phyloP scores from a whole-genome alignment of 2,797 vertebrate species.

The Sebastes glaucus region DNA sequence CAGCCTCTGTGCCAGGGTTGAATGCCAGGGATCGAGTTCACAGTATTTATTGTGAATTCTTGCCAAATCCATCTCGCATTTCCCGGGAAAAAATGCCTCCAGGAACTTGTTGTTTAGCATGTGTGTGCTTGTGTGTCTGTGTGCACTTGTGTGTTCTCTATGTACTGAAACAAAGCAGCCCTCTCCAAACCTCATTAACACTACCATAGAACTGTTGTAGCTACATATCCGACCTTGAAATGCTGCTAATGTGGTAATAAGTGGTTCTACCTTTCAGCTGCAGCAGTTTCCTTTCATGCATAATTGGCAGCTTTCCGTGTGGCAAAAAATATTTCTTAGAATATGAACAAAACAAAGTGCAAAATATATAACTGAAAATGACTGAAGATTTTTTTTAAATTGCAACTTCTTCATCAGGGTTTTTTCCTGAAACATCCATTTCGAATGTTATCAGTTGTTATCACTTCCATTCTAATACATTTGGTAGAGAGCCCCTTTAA shows the following conservation, averaged over 20 bases:
- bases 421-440: not conserved
- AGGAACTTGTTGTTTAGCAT: not conserved
- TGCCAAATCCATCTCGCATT: not conserved
- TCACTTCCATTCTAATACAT: not conserved
- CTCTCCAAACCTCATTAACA: not conserved
- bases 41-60: not conserved
- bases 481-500: not conserved
- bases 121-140: not conserved
- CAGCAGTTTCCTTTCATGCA: not conserved
- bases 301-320: not conserved
- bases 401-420: not conserved
- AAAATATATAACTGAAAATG: not conserved
- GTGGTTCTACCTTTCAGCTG: not conserved
- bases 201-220: not conserved
- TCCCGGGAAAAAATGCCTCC: not conserved
- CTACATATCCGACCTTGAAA: not conserved
- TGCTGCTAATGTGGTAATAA: not conserved
- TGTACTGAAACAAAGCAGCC: not conserved
- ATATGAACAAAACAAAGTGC: not conserved
- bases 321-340: not conserved
- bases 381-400: not conserved
- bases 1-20: not conserved
- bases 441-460: not conserved
- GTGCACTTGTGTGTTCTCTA: not conserved
- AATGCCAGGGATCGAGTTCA: not conserved